Conservation (phyloP, 2,113 vertebrate species). For the Psilopsiagon aurifrons region DNA sequence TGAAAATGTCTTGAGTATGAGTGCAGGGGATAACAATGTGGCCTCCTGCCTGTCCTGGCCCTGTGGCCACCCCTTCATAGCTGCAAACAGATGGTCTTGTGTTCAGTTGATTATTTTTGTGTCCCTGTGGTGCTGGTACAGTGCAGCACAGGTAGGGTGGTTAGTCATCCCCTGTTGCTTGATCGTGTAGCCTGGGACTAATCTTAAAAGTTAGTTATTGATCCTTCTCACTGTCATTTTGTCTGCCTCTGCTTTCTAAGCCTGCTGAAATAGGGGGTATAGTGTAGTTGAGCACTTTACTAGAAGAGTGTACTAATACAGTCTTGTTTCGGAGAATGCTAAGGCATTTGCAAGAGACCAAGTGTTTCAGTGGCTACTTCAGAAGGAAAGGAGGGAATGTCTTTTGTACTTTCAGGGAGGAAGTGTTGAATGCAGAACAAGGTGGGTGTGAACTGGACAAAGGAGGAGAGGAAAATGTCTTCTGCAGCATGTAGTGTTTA, state of each 20-base stretch:
- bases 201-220: neutral
- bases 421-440: neutral
- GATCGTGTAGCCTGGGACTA: neutral
- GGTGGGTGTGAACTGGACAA: neutral
- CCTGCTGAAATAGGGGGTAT: neutral
- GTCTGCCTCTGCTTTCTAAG: neutral
- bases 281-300: fast-evolving
- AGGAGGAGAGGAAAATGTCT: neutral
- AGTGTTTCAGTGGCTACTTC: neutral
- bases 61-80: neutral
- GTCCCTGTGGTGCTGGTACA: neutral
- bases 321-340: neutral
- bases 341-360: fast-evolving
- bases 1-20: neutral
- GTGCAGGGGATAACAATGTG: neutral
- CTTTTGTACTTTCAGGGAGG: neutral
- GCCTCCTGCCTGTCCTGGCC: neutral
- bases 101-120: neutral
- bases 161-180: neutral
- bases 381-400: neutral
- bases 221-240: neutral
- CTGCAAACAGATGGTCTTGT: neutral
- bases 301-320: fast-evolving
- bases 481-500: neutral
- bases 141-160: neutral